phyloP scores from a whole-genome alignment of 2,113 vertebrate genomes.

The Catharus bicknelli region DNA sequence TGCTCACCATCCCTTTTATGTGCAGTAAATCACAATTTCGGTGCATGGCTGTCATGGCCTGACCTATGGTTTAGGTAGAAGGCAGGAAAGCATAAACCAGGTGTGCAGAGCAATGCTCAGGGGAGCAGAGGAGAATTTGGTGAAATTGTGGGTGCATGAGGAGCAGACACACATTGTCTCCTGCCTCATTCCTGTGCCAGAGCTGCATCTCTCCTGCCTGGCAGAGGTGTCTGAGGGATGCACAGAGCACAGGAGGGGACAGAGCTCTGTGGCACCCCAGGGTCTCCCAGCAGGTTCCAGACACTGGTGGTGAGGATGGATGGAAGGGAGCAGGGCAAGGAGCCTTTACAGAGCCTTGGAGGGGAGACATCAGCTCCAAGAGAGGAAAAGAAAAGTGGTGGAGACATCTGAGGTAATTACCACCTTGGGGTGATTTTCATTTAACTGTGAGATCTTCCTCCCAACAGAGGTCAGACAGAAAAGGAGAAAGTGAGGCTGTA shows the following conservation, averaged over 20 bases:
- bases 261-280: not conserved
- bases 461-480: not conserved
- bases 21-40: not conserved
- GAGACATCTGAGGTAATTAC: not conserved
- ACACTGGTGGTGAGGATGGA: not conserved
- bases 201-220: not conserved
- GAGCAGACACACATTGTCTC: not conserved
- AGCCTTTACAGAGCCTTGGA: not conserved
- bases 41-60: not conserved
- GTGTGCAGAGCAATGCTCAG: not conserved
- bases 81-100: not conserved
- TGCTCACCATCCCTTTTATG: not conserved
- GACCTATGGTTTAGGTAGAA: conserved; percentile 13
- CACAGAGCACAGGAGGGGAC: not conserved
- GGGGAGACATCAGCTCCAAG: not conserved
- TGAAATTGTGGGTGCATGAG: not conserved
- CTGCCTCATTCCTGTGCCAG: not conserved
- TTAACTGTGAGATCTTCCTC: not conserved
- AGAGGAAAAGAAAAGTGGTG: not conserved
- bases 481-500: not conserved
- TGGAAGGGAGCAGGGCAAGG: not conserved
- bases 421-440: not conserved
- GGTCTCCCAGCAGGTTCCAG: not conserved
- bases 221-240: not conserved
- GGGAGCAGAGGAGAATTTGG: not conserved